Percentiles rank a stretch among this genome's conserved stretches.
Conservation (phyloP, 1,140 invertebrate genomes). For the Radopholus similis region DNA sequence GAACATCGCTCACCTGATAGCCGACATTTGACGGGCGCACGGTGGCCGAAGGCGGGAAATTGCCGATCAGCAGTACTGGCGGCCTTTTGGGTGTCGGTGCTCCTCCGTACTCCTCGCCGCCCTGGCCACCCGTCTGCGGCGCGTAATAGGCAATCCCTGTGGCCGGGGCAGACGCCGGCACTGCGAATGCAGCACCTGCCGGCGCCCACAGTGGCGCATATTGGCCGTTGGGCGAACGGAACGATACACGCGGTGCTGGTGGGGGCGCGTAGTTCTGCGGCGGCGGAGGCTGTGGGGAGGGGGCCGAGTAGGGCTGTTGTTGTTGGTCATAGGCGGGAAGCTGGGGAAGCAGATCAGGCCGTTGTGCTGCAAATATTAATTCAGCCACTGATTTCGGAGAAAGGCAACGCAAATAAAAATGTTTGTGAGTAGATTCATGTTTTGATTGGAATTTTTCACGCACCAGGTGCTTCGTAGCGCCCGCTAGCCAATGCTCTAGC, state of each 20-base stretch:
- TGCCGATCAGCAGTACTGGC: conserved; percentile 25
- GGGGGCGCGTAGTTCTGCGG: background rate
- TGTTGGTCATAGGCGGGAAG: background rate
- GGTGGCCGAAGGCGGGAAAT: conserved; percentile 21
- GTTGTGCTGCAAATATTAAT: background rate
- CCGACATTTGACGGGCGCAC: conserved; percentile 1
- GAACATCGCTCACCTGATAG: background rate
- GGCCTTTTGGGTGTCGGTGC: background rate
- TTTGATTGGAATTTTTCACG: background rate
- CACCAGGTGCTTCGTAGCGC: conserved; percentile 9
- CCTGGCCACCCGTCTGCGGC: conserved; percentile 1
- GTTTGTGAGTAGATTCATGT: background rate
- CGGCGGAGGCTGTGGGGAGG: background rate
- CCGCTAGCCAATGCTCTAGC: background rate
- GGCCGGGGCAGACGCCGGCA: conserved; percentile 4
- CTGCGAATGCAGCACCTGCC: conserved; percentile 6
- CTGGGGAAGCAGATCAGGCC: background rate
- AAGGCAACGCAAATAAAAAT: background rate
- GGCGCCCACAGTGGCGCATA: conserved; percentile 14
- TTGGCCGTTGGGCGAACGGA: conserved; percentile 7
- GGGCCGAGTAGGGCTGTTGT: background rate
- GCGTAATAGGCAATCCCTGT: conserved; percentile 17
- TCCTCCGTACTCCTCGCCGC: background rate
- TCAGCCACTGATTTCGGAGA: background rate
- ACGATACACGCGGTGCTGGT: background rate